phyloP scores from a whole-genome alignment of 2,113 vertebrate species.

The Chamaea fasciata region DNA sequence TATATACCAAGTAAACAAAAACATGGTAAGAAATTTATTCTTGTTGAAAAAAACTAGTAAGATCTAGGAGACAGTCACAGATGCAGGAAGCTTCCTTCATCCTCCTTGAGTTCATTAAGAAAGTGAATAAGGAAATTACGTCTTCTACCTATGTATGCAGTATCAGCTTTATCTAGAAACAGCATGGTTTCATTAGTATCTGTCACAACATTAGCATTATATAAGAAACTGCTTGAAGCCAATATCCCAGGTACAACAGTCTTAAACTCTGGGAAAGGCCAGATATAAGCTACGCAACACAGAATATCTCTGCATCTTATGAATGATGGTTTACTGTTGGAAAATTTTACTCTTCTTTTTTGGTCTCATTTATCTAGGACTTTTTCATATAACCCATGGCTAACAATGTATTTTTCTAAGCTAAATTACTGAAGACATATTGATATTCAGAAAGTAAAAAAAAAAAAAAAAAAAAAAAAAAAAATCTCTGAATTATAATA shows the following conservation, averaged over 20 bases:
- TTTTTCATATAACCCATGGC: not conserved
- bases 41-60: not conserved
- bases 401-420: not conserved
- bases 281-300: not conserved
- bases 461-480: not conserved
- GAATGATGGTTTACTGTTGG: not conserved
- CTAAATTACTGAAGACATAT: slow-evolving; percentile 27
- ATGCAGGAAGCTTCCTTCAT: not conserved
- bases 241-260: not conserved
- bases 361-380: not conserved
- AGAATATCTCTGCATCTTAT: not conserved
- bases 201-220: slow-evolving; percentile 24
- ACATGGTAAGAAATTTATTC: not conserved
- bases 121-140: slow-evolving; percentile 53
- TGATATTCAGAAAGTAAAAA: not conserved
- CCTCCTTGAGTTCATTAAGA: slow-evolving; percentile 38
- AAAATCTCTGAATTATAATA: slow-evolving; percentile 10
- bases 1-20: not conserved
- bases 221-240: slow-evolving; percentile 29
- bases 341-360: not conserved
- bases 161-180: slow-evolving; percentile 52
- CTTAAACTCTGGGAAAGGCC: not conserved
- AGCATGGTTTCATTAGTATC: slow-evolving; percentile 44
- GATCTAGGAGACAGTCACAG: not conserved
- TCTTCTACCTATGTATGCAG: slow-evolving; percentile 35